phyloP scores from a whole-genome alignment of 2,888 invertebrate genomes.

The Alcis repandata region DNA sequence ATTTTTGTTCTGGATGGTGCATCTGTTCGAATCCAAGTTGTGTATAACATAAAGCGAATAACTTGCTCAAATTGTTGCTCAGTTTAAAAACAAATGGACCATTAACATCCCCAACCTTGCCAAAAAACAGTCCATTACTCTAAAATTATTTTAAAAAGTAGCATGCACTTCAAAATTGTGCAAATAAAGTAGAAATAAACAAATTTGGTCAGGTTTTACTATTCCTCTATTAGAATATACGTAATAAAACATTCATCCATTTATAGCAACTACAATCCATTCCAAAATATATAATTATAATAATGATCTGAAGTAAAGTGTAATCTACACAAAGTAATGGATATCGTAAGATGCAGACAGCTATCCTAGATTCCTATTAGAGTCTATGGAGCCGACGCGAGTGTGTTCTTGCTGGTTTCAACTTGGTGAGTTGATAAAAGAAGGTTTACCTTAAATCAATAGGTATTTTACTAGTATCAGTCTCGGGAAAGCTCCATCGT shows the following conservation, averaged over 20 bases:
- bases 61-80: no score
- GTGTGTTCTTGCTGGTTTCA: slow-evolving; percentile 41
- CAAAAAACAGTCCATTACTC: no score
- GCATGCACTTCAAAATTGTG: no score
- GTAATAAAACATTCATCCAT: slow-evolving; percentile 12
- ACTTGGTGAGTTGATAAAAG: background rate
- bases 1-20: no score
- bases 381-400: background rate
- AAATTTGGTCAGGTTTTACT: slow-evolving; percentile 21
- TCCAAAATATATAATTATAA: slow-evolving; percentile 37
- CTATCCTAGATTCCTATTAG: slow-evolving; percentile 65
- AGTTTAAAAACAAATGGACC: no score
- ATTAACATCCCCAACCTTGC: no score
- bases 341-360: slow-evolving; percentile 10
- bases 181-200: no score
- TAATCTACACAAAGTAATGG: slow-evolving; percentile 17
- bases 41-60: no score
- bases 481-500: no score
- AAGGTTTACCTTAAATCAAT: background rate
- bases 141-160: no score
- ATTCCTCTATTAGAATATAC: background rate
- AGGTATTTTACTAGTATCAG: no score
- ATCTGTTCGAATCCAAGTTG: no score
- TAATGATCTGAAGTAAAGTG: slow-evolving; percentile 9
- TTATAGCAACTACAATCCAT: slow-evolving; percentile 34